phyloP scores from a whole-genome alignment of 1,140 invertebrate species.

The Lerema accius region DNA sequence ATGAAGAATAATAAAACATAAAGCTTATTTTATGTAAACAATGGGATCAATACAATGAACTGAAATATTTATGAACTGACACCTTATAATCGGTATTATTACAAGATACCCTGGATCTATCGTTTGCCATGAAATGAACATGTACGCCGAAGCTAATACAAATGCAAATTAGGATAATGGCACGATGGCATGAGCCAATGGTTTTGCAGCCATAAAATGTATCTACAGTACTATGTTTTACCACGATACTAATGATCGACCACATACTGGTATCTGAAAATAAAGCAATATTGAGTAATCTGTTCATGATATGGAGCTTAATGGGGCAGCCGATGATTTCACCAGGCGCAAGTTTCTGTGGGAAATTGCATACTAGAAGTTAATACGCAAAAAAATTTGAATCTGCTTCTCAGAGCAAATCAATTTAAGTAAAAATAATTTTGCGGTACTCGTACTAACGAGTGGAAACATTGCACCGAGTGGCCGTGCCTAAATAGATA shows the following conservation, averaged over 20 bases:
- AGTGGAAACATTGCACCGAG: constrained; percentile 27
- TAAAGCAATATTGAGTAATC: constrained; percentile 15
- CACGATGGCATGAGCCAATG: constrained; percentile 19
- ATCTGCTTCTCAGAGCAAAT: constrained; percentile 5
- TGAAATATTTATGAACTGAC: background rate
- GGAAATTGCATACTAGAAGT: background rate
- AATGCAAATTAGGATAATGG: constrained; percentile 25
- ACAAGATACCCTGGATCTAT: background rate
- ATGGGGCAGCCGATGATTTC: constrained; percentile 16
- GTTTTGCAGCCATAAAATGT: constrained; percentile 16
- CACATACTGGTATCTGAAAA: background rate
- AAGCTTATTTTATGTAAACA: no score
- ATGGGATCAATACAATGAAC: no score
- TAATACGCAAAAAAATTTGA: background rate
- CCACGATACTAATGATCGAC: background rate
- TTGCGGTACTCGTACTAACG: background rate
- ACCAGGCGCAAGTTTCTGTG: constrained; percentile 24
- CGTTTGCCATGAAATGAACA: constrained; percentile 6
- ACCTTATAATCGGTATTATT: background rate
- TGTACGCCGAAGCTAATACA: constrained; percentile 21
- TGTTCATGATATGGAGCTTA: constrained; percentile 9
- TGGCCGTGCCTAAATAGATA: constrained; percentile 21
- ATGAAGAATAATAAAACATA: no score
- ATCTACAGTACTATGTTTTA: constrained; percentile 2
- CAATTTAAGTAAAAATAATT: background rate